A percentile compares a stretch with the other conserved stretches of the same genome.
Conservation (phyloP, 2,113 vertebrate genomes). For the Sula dactylatra region DNA sequence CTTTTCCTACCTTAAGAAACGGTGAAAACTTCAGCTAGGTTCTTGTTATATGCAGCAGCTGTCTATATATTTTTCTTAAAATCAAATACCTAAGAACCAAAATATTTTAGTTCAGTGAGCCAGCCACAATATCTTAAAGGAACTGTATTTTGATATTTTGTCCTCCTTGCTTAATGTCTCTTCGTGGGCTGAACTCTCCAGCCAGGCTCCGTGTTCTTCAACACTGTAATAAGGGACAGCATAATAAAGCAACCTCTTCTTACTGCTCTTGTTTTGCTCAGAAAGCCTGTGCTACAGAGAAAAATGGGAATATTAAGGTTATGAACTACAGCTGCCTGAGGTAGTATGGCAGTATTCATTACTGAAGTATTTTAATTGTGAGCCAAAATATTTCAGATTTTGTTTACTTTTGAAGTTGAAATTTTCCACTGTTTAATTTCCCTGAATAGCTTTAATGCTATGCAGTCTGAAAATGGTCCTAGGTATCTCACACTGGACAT, state of each 20-base stretch:
- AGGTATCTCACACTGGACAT: neutral
- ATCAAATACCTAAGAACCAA: neutral
- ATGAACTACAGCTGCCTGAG: neutral
- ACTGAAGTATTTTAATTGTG: neutral
- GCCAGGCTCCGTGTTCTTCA: neutral
- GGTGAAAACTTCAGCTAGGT: neutral
- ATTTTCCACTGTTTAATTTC: conserved; percentile 48
- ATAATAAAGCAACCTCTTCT: neutral
- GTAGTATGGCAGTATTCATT: neutral
- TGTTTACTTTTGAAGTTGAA: conserved; percentile 19
- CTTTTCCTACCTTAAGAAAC: neutral
- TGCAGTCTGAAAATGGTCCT: neutral
- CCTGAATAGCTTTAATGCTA: neutral
- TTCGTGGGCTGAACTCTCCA: neutral
- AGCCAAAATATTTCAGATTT: conserved; percentile 45
- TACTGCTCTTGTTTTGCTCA: neutral
- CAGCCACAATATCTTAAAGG: neutral
- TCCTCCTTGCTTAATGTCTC: neutral
- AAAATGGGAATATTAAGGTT: neutral
- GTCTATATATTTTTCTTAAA: neutral
- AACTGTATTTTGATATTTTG: neutral
- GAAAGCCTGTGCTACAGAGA: neutral
- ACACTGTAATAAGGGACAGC: neutral
- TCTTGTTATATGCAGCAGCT: neutral
- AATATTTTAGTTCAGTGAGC: neutral